phyloP scores from a whole-genome alignment of 2,888 invertebrate genomes.

The Rotaria socialis region DNA sequence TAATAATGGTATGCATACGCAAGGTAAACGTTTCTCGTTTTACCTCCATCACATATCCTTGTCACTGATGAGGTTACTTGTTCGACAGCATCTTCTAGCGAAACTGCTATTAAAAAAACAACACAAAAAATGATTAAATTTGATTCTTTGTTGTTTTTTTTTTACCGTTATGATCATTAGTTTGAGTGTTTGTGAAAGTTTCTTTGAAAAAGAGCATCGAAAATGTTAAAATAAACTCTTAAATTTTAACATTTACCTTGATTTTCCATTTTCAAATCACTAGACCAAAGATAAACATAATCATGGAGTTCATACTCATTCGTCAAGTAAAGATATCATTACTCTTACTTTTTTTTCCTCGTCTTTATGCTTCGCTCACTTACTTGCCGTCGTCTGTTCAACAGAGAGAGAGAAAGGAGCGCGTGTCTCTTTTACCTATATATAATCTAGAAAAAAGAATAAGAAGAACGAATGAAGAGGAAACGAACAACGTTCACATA shows the following conservation, averaged over 20 bases:
- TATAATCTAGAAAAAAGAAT: slow-evolving; percentile 20
- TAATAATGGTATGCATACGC: neutral
- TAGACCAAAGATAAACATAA: slow-evolving; percentile 2
- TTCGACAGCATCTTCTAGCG: neutral
- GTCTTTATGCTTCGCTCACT: slow-evolving; percentile 24
- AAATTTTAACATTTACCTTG: neutral
- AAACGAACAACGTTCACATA: slow-evolving; percentile 8
- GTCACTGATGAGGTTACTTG: neutral
- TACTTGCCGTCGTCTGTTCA: slow-evolving; percentile 12
- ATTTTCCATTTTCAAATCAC: slow-evolving; percentile 11
- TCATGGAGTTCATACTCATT: neutral
- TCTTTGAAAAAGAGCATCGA: neutral
- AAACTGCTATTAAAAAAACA: neutral
- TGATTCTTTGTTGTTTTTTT: too few relatives aligned
- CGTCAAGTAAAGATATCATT: neutral
- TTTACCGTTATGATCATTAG: slow-evolving; percentile 2
- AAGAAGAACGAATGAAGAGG: slow-evolving; percentile 4
- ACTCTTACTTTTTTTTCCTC: slow-evolving; percentile 20
- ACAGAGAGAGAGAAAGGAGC: neutral
- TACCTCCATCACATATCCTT: slow-evolving; percentile 21
- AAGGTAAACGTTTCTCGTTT: neutral
- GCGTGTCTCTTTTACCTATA: slow-evolving; percentile 14
- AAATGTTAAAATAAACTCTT: neutral
- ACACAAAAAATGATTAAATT: neutral
- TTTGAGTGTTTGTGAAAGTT: neutral